Evolutionary conservation across 1,140 invertebrate genomes (phyloP).

Genomic region (Lucilia cuprina): DNA sequence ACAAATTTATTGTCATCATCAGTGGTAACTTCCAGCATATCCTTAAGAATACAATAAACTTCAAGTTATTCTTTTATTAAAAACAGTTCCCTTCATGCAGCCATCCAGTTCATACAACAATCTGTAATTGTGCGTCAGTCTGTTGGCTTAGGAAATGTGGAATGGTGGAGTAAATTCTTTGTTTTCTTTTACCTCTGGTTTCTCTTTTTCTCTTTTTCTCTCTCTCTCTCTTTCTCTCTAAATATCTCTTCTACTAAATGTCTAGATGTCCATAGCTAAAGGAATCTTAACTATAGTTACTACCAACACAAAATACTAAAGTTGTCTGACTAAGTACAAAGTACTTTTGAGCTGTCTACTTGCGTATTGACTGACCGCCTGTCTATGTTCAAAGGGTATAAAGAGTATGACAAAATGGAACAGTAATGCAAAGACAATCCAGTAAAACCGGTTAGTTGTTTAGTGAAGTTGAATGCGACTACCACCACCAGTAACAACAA

Average conservation of each 20-base stretch:
- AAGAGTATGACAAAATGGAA: not conserved
- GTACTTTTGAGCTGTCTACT: not conserved
- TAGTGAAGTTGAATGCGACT: not conserved
- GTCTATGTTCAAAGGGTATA: not conserved
- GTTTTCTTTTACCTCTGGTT: not conserved
- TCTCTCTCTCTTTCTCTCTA: not conserved
- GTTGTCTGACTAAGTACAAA: not conserved
- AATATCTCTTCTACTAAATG: not conserved
- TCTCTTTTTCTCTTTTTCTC: not conserved
- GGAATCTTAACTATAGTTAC: not conserved
- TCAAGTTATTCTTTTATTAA: not conserved
- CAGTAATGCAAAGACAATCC: not conserved
- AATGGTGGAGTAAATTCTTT: not conserved
- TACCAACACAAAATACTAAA: not conserved
- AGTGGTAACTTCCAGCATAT: not conserved
- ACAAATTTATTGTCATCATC: not conserved
- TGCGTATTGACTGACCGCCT: too few species aligned
- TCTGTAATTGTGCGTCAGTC: too few species aligned
- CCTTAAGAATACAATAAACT: not conserved
- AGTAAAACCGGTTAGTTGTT: conserved; percentile 25
- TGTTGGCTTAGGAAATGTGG: too few species aligned
- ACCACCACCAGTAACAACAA: not conserved
- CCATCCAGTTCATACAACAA: too few species aligned
- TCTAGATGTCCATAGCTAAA: not conserved
- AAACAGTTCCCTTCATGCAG: not conserved